Evolutionary conservation across 2,113 vertebrate species (phyloP).

Genomic region (Crotalus helleri): DNA sequence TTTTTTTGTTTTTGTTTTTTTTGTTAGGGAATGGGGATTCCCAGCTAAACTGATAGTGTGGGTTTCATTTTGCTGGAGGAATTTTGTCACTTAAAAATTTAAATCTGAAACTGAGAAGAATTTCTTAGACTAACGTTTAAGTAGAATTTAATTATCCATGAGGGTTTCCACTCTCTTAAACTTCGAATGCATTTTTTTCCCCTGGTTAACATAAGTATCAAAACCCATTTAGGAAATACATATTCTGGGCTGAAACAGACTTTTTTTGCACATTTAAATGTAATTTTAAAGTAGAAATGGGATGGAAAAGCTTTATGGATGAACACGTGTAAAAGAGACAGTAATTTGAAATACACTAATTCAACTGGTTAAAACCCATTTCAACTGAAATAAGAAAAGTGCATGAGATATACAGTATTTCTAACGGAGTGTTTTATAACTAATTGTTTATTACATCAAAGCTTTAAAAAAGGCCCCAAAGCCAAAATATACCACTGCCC

Average conservation of each 20-base stretch:
- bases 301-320: background rate
- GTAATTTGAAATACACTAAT: background rate
- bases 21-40: background rate
- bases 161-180: background rate
- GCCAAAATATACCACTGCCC: background rate
- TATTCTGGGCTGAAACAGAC: background rate
- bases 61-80: background rate
- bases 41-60: background rate
- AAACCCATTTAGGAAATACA: background rate
- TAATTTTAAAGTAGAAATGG: background rate
- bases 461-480: background rate
- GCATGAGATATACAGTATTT: background rate
- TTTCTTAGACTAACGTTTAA: background rate
- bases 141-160: background rate
- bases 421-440: background rate
- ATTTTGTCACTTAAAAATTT: background rate
- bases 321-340: background rate
- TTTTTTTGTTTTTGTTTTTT: no score
- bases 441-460: background rate
- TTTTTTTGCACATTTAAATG: background rate
- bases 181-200: background rate
- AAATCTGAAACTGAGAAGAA: background rate
- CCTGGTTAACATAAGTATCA: background rate
- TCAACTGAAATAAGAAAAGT: background rate
- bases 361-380: background rate